Percentiles rank a stretch among this genome's conserved stretches.
These are phyloP conservation scores for Ennomos quercinarius DNA, from an alignment of 2,888 invertebrate species.

Conservation along the genomic window DNA sequence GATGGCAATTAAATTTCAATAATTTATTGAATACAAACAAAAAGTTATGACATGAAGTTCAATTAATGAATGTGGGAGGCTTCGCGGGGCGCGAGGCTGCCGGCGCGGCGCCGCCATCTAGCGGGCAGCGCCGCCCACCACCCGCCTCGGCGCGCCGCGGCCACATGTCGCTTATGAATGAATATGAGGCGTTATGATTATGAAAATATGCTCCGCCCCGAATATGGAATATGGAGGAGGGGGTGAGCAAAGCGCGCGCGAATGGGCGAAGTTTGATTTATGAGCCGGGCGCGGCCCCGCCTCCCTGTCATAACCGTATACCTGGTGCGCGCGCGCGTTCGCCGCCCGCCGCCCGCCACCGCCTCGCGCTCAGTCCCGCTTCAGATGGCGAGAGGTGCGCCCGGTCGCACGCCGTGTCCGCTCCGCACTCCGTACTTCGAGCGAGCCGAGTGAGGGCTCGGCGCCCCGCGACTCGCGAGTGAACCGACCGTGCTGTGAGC, in stretches of 20 bases:
- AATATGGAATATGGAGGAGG: constrained; percentile 87
- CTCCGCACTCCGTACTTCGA: constrained; percentile 62
- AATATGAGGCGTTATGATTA: constrained; percentile 86
- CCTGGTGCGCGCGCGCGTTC: constrained; percentile 87
- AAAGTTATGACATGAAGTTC: constrained; percentile 79
- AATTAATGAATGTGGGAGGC: constrained; percentile 82
- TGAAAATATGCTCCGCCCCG: constrained; percentile 86
- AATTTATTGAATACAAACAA: constrained; percentile 66
- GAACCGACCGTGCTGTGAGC: constrained; percentile 48
- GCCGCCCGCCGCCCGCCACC: constrained; percentile 73
- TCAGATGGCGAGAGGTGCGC: constrained; percentile 84
- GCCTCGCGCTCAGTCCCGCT: constrained; percentile 82
- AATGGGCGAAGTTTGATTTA: constrained; percentile 88
- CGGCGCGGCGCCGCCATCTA: constrained; percentile 71
- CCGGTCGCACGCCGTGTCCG: constrained; percentile 67
- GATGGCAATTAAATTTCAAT: constrained; percentile 49
- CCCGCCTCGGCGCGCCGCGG: constrained; percentile 58
- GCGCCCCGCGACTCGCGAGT: constrained; percentile 67
- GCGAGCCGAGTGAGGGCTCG: constrained; percentile 63
- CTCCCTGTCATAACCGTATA: constrained; percentile 89
- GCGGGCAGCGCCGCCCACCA: constrained; percentile 78
- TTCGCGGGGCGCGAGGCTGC: constrained; percentile 69
- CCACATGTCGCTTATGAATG: constrained; percentile 84
- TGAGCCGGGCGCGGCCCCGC: constrained; percentile 87
- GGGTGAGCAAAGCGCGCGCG: constrained; percentile 87